Percentiles rank a stretch among this genome's conserved stretches.
Conservation (phyloP, 1,140 invertebrate species). For the Calliphora vicina region DNA sequence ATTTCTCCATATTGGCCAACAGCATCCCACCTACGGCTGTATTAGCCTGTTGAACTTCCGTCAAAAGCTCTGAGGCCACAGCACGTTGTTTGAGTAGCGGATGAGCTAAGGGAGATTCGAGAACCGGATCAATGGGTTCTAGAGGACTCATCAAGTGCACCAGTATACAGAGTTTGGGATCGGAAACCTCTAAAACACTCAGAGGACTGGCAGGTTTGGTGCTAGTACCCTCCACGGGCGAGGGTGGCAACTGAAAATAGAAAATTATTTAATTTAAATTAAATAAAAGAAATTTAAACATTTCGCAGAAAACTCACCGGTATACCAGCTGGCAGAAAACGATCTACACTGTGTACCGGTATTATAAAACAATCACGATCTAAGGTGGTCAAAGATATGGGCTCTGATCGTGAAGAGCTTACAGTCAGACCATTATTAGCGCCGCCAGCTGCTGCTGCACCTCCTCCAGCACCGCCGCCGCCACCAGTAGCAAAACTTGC, state of each 20-base stretch:
- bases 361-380: conserved; percentile 90
- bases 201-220: conserved; percentile 70
- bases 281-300: not conserved
- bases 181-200: conserved; percentile 83
- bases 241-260: conserved; percentile 62
- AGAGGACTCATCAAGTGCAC: conserved; percentile 88
- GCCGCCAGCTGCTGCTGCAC: conserved; percentile 39
- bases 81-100: conserved; percentile 78
- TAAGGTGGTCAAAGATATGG: conserved; percentile 77
- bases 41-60: conserved; percentile 75
- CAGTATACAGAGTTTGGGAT: conserved; percentile 85
- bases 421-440: conserved; percentile 27
- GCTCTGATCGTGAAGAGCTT: conserved; percentile 67
- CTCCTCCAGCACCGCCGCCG: conserved; percentile 47
- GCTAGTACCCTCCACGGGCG: conserved; percentile 63
- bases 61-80: conserved; percentile 78
- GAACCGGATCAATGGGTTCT: conserved; percentile 80
- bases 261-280: conserved; percentile 19
- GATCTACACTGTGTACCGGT: conserved; percentile 82
- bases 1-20: conserved; percentile 86
- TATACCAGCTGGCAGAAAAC: conserved; percentile 85
- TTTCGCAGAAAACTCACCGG: conserved; percentile 68
- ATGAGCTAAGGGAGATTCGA: conserved; percentile 81
- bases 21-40: conserved; percentile 81
- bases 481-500: conserved; percentile 51